Base-by-base conservation (phyloP, 2,113 vertebrate species). In the Melanerpes aurifrons region DNA sequence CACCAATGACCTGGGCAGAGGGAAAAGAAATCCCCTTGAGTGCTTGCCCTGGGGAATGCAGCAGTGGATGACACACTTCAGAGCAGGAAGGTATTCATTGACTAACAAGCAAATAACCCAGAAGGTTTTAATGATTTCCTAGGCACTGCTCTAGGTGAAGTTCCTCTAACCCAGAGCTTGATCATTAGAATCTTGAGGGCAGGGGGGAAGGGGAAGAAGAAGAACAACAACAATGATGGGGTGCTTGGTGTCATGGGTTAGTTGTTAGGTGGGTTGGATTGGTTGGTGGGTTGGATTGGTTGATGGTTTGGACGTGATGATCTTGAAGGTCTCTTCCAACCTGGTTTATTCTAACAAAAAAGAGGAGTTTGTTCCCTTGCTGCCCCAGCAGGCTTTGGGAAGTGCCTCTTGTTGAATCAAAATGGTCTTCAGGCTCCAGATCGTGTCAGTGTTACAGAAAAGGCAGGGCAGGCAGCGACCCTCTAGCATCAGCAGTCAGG, bases 401-500 rank as follows among this genome's bases (percentile, higher is more conserved):
- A 13, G 25, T 5, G 11, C 16, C 12, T 3, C 14, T 35, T 40
- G 15, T 20, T 40, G 32, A 32, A 63, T 32, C 4, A 29, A 45
- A 48, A 10, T 6, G 26, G 8, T 37, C 7, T 8, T 35, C 59
- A 40, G 35, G 47, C 20, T 21, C 45, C 35, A 47, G 63, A 17
- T 3, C 3, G 35, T n/a, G 5, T 31, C 31, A 57, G 7, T 22
- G 9, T n/a, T 47, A 12, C 17, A 64, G 50, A 47, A 70, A 43
- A 59, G 35, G 20, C 57, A 85, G 9, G 15, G 8, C 6, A 7
- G 29, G 48, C 2, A 3, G 15, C 31, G 28, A 18, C 4, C 4
- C 47, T 0, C 1, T 1, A n/a, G 20, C 32, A 37, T 1, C 5
- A 45, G 58, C 8, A 40, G 43, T 19, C 31, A 7, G 50, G 28